These are phyloP conservation scores for Callocephalon fimbriatum DNA, from an alignment of 2,113 vertebrate species.

Conservation along the genomic window DNA sequence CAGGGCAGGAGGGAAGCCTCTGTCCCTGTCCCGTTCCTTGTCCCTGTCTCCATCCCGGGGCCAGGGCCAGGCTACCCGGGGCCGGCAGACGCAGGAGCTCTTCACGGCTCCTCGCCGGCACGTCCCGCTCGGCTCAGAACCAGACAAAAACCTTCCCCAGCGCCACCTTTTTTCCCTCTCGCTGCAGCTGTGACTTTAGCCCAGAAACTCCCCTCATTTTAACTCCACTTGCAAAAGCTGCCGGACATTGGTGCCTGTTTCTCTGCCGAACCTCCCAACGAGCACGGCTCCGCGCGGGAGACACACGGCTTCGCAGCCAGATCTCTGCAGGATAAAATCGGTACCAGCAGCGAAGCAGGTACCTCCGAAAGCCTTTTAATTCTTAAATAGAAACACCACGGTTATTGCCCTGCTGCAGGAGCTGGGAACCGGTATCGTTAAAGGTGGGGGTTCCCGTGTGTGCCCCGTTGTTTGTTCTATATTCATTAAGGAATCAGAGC, in stretches of 20 bases:
- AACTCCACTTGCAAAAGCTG: background rate
- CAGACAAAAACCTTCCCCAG: background rate
- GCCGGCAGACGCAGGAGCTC: background rate
- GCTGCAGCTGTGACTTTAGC: background rate
- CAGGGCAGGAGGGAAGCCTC: background rate
- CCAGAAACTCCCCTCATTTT: background rate
- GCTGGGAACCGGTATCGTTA: rapidly evolving
- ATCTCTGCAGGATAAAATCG: background rate
- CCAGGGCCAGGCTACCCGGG: background rate
- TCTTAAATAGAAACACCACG: background rate
- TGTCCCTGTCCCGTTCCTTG: background rate
- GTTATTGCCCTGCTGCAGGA: too few species aligned
- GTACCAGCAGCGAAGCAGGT: background rate
- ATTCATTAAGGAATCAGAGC: background rate
- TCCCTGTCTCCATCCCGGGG: background rate
- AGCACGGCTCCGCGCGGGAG: background rate
- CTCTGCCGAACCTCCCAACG: background rate
- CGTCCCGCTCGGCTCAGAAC: background rate
- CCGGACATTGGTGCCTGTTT: rapidly evolving
- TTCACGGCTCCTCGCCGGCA: background rate
- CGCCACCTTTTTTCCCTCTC: background rate
- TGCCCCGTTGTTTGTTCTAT: background rate
- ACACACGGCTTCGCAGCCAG: rapidly evolving
- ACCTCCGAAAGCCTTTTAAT: background rate
- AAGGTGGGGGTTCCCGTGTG: background rate